Evolutionary conservation across 2,113 vertebrate genomes (phyloP).

Genomic region (Equus quagga): DNA sequence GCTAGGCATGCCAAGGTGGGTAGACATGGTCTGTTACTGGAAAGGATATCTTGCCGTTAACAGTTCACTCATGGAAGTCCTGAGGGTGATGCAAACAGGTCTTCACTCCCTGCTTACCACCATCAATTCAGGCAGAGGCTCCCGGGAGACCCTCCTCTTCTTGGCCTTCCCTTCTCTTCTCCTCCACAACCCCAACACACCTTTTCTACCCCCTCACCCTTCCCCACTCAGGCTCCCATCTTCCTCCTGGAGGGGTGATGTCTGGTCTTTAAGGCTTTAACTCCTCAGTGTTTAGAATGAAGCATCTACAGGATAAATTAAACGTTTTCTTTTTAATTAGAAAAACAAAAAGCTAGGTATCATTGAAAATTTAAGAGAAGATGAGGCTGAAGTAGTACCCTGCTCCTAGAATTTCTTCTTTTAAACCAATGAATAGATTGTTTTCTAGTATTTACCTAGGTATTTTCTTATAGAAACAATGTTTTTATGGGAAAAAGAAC

Average conservation of each 20-base stretch:
- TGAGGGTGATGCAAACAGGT: neutral
- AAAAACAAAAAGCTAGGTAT: neutral
- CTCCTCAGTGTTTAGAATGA: neutral
- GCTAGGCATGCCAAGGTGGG: neutral
- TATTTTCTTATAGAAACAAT: neutral
- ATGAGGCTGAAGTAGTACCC: neutral
- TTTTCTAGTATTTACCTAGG: conserved; percentile 13
- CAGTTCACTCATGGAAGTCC: neutral
- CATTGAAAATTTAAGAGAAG: conserved; percentile 7
- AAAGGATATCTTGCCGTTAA: neutral
- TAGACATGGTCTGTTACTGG: neutral
- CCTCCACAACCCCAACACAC: neutral
- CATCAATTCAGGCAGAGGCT: neutral
- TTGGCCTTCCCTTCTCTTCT: neutral
- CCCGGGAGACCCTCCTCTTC: neutral
- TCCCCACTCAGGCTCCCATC: neutral
- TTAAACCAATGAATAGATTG: neutral
- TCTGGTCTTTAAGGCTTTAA: neutral
- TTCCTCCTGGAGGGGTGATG: neutral
- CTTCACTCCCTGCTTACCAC: neutral
- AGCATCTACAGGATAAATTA: neutral
- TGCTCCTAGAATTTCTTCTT: neutral
- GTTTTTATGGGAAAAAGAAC: neutral
- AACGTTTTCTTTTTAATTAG: neutral
- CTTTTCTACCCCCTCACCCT: neutral